Evolutionary conservation across 2,113 vertebrate species (phyloP).

Genomic region (Vulpes ferrilata): DNA sequence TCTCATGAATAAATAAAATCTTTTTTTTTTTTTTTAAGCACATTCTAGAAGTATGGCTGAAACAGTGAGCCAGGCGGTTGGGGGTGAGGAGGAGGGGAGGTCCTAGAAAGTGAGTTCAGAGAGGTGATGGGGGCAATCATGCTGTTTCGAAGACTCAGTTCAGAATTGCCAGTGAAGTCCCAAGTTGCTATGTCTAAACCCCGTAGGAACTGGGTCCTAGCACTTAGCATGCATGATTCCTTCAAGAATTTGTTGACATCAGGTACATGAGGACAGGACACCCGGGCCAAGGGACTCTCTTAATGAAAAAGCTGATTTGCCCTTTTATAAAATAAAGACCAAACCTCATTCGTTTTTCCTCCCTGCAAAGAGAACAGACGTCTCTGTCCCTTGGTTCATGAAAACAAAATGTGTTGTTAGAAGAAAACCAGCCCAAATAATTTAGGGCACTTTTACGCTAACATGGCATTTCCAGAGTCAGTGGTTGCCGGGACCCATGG

Average conservation of each 20-base stretch:
- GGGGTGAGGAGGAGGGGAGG: background rate
- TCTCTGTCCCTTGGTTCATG: background rate
- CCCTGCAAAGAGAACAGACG: background rate
- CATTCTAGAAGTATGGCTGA: background rate
- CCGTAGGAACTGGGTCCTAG: rapidly evolving
- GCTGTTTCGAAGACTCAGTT: rapidly evolving
- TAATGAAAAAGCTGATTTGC: rapidly evolving
- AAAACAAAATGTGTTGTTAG: background rate
- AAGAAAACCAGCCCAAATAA: rapidly evolving
- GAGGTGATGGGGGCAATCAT: rapidly evolving
- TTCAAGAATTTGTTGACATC: background rate
- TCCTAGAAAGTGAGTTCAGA: background rate
- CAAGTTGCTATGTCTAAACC: rapidly evolving
- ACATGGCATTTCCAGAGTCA: background rate
- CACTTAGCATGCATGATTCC: rapidly evolving
- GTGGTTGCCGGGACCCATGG: background rate
- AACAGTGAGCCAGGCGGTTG: background rate
- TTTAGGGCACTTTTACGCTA: background rate
- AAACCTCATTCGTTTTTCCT: background rate
- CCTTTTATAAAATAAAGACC: background rate
- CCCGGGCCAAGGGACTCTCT: no score
- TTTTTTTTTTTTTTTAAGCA: no score
- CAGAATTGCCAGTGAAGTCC: background rate
- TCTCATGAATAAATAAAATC: no score
- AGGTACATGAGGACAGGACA: rapidly evolving